Evolutionary conservation across 2,113 vertebrate genomes (phyloP).

Genomic region (Eretmochelys imbricata): DNA sequence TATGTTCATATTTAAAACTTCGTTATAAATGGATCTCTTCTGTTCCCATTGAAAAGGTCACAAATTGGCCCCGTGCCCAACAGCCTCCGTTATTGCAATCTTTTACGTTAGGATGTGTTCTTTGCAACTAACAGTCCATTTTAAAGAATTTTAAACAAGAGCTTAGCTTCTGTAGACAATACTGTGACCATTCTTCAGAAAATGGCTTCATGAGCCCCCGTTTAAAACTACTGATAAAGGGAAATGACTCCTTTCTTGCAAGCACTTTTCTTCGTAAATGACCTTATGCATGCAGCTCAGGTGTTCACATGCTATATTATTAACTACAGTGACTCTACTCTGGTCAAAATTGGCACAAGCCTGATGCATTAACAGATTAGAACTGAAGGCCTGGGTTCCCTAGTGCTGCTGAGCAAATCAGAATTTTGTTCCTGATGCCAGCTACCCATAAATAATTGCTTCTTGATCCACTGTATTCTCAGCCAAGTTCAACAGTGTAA

Average conservation of each 20-base stretch:
- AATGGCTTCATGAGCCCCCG: background rate
- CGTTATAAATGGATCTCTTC: no score
- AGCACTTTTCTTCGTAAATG: rapidly evolving
- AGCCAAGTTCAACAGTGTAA: background rate
- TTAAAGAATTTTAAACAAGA: background rate
- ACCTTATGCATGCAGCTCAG: background rate
- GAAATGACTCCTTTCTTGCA: background rate
- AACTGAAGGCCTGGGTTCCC: background rate
- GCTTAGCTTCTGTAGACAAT: background rate
- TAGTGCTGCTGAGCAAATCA: background rate
- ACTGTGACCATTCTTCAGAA: background rate
- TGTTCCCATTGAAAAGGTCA: background rate
- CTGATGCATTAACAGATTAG: background rate
- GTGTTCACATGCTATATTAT: background rate
- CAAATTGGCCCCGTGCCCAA: background rate
- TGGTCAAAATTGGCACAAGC: background rate
- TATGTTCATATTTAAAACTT: no score
- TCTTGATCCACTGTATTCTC: background rate
- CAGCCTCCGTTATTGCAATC: background rate
- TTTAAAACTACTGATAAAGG: background rate
- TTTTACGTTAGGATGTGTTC: background rate
- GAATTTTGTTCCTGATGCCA: background rate
- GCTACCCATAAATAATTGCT: background rate
- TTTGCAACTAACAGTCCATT: background rate
- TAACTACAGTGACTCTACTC: background rate